phyloP scores from a whole-genome alignment of 1,140 invertebrate genomes.

The Calliopsis andreniformis region DNA sequence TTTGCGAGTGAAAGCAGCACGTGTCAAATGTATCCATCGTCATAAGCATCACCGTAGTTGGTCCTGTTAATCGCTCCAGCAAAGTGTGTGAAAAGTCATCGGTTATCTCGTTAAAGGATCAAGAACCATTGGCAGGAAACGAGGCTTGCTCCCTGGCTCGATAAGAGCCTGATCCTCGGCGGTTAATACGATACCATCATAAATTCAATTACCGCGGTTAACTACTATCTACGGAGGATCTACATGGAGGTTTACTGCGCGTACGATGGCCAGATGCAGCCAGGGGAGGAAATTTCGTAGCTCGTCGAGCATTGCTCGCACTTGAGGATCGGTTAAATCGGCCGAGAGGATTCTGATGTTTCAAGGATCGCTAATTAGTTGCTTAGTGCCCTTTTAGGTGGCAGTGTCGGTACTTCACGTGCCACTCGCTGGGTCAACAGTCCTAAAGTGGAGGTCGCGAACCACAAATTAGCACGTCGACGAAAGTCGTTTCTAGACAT shows the following conservation, averaged over 20 bases:
- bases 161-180: background rate
- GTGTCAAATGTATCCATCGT: too few relatives aligned
- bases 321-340: background rate
- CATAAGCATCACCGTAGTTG: too few relatives aligned
- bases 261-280: too few relatives aligned
- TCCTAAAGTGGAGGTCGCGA: background rate
- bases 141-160: background rate
- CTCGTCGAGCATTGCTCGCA: too few relatives aligned
- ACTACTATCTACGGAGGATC: background rate
- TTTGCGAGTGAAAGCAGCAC: too few relatives aligned
- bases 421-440: background rate
- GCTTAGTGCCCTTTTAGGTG: background rate
- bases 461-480: background rate
- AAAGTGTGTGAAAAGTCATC: background rate
- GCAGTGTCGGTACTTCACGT: background rate
- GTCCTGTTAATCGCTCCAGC: too few relatives aligned
- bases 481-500: too few relatives aligned
- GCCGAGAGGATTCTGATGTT: background rate
- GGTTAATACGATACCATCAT: conserved; percentile 16
- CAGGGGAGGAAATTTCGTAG: too few relatives aligned
- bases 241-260: background rate
- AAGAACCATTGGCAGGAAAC: background rate
- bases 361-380: conserved; percentile 3
- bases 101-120: background rate
- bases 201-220: conserved; percentile 6